Conservation (phyloP, 2,888 invertebrate genomes). For the Chelonus formosanus region DNA sequence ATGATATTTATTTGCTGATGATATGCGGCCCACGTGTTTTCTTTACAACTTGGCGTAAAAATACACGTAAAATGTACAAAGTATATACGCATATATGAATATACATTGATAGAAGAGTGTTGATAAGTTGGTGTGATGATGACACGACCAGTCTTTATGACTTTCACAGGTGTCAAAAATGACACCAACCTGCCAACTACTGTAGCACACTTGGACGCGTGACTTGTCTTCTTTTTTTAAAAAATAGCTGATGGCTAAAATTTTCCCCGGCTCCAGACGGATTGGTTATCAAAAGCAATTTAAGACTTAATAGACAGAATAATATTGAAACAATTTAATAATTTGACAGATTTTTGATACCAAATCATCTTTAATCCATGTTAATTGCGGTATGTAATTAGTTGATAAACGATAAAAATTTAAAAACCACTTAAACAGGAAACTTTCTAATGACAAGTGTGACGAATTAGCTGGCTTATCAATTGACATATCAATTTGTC, state of each 20-base stretch:
- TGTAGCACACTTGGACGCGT: constrained; percentile 38
- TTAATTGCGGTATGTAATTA: too few relatives aligned
- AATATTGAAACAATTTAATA: too few relatives aligned
- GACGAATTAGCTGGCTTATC: too few relatives aligned
- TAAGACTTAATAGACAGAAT: too few relatives aligned
- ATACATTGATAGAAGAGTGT: background rate
- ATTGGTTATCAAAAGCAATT: too few relatives aligned
- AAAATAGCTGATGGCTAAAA: background rate
- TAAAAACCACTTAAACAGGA: too few relatives aligned
- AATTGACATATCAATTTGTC: too few relatives aligned
- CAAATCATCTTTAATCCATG: too few relatives aligned
- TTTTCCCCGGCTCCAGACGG: too few relatives aligned
- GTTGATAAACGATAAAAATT: too few relatives aligned
- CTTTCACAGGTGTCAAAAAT: constrained; percentile 43
- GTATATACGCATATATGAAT: background rate
- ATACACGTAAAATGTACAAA: background rate
- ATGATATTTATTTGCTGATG: constrained; percentile 21
- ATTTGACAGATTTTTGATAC: too few relatives aligned
- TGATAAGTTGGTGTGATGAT: constrained; percentile 1
- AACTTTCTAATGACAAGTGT: too few relatives aligned
- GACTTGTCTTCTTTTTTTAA: constrained; percentile 23
- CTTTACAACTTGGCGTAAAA: background rate
- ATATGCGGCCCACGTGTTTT: constrained; percentile 15
- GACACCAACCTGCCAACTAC: constrained; percentile 47
- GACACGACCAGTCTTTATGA: constrained; percentile 23